A percentile compares a stretch with the other conserved stretches of the same genome.
Evolutionary conservation across 1,140 invertebrate genomes (phyloP).

Genomic region (Rhyacophila brunnea): DNA sequence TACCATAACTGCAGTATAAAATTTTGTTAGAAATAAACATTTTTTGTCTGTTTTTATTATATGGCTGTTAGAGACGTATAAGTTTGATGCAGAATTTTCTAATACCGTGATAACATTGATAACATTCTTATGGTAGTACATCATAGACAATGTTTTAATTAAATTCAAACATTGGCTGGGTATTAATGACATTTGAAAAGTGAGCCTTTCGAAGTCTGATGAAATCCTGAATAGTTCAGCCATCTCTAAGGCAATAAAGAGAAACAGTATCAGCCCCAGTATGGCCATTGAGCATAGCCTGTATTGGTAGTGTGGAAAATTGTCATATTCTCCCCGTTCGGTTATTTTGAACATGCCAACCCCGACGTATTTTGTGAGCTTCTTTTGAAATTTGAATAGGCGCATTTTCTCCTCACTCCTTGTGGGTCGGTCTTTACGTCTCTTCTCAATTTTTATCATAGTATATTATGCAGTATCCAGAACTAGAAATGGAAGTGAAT

Average conservation of each 20-base stretch:
- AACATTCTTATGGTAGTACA: conserved; percentile 2
- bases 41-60: neutral
- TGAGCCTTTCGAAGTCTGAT: neutral
- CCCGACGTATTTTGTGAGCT: neutral
- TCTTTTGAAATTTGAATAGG: neutral
- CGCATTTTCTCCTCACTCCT: too few relatives aligned
- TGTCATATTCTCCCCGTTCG: neutral
- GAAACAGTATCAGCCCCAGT: neutral
- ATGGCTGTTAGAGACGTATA: neutral
- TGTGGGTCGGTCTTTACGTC: too few relatives aligned
- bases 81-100: neutral
- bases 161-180: neutral
- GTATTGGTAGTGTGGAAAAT: neutral
- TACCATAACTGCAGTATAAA: neutral
- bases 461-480: too few relatives aligned
- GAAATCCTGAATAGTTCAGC: neutral
- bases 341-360: conserved; percentile 3
- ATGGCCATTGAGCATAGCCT: neutral
- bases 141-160: neutral
- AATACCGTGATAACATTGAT: neutral
- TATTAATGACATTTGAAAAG: neutral
- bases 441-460: too few relatives aligned
- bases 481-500: too few relatives aligned
- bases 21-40: neutral
- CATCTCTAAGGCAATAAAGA: neutral